Evolutionary conservation across 2,797 vertebrate species (phyloP), one percentile per base, ranked within the genome.

Genomic region (Oreortyx pictus): DNA sequence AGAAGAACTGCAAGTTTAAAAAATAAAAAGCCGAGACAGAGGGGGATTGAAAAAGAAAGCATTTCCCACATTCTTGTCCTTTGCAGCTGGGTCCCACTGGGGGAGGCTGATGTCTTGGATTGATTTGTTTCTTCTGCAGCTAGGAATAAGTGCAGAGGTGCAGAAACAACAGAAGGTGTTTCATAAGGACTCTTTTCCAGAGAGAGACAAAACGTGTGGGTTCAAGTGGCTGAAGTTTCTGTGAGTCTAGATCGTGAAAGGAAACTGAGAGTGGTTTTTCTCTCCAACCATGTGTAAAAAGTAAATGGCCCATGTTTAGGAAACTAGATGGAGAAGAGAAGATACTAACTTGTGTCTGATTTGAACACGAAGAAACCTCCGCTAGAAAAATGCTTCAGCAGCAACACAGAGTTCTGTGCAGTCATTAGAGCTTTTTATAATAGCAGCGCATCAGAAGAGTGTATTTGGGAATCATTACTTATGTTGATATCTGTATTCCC

Each of bases 291-390:
- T 64, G n/a, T 70, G 25, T 78, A 41, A 70, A 29, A 65, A 41
- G 41, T 24, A 64, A 88, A 76, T 60, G 43, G 27, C n/a, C 39
- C 22, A 0, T 46, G 43, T 80, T 81, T 93, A 59, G 87, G 77
- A 71, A 74, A 81, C 46, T 13, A 16, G 75, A 80, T 82, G 59
- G 59, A 39, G 78, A 80, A 90, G 59, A 39, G 78, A 80, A 90
- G 89, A 72, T 71, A 29, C 75, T 81, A 29, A 86, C 56, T 59
- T 84, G 12, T 31, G 6, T 89, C 86, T 72, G 1, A 88, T 95
- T 94, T 90, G 91, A 96, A 85, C 76, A 93, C 78, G 91, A 84
- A 78, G 79, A 52, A 49, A n/a, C 37, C 74, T 87, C 73, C 94
- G 84, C 71, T 71, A 95, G 84, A 90, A 74, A 70, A 61, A 47